Base-by-base conservation (phyloP, 2,888 invertebrate species). In the Diachrysia chrysitis region DNA sequence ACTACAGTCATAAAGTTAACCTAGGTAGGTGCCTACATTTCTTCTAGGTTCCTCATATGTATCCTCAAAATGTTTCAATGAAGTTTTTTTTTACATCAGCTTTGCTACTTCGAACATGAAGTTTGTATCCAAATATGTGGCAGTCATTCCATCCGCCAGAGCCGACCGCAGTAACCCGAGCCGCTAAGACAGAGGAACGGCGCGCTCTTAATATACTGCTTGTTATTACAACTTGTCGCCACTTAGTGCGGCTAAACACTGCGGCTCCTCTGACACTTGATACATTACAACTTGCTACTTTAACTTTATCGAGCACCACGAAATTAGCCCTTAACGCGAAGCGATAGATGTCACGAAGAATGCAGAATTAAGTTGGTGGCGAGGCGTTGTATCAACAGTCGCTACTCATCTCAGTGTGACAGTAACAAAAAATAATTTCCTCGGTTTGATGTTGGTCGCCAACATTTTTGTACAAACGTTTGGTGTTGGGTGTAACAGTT, bases 211-310 rank as follows among this genome's bases (percentile, higher is more conserved):
- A 91, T 90, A 92, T 85, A 90, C 87, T 87, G 86, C 88, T 87
- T 93, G 94, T 93, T 94, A 86, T 93, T 92, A 89, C 89, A 92
- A 91, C 85, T 86, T 89, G 93, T 91, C 91, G 88, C 89, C 93
- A 92, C 93, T 93, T 92, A 91, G 87, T 82, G 79, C 76, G 79
- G 80, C 85, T 82, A 82, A 83, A 84, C 82, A 82, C 68, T 80
- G 85, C 89, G 89, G 87, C 85, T 83, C 85, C 85, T 90, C 81
- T 90, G 93, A 87, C 90, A 94, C 83, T 81, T 83, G 89, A 93
- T 83, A 93, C 89, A 73, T 58, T 58, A 62, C 58, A 25, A 54
- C 58, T 29, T 68, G 65, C 42, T 66, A 55, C 42, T 58, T 63
- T 56, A 57, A 32, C 14, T 6, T 51, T 55, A 21, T 16, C 17